phyloP scores from a whole-genome alignment of 2,113 vertebrate genomes.

The Saccopteryx leptura region DNA sequence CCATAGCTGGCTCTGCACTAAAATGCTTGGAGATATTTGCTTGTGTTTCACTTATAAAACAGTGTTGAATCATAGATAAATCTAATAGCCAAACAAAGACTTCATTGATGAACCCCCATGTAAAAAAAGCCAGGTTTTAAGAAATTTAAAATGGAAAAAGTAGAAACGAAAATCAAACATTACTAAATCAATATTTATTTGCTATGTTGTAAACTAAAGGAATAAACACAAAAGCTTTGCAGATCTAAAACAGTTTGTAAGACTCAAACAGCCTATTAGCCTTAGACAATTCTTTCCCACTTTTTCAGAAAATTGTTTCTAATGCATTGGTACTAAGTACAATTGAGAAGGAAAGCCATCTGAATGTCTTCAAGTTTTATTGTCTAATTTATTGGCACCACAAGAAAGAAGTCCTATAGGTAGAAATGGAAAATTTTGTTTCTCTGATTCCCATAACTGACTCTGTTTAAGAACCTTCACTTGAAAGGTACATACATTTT shows the following conservation, averaged over 20 bases:
- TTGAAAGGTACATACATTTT: not conserved
- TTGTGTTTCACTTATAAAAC: not conserved
- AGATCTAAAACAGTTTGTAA: slow-evolving; percentile 3
- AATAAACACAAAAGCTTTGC: slow-evolving; percentile 42
- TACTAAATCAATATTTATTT: slow-evolving; percentile 44
- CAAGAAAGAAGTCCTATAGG: not conserved
- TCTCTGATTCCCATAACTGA: not conserved
- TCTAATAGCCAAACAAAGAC: not conserved
- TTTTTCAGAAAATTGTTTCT: slow-evolving; percentile 28
- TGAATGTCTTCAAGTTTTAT: slow-evolving; percentile 23
- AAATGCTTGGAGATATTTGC: not conserved
- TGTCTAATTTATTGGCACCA: slow-evolving; percentile 44
- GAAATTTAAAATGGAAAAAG: slow-evolving; percentile 48
- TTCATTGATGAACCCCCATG: slow-evolving; percentile 30
- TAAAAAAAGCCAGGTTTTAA: slow-evolving; percentile 25
- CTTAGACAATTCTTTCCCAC: not conserved
- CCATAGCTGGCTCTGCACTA: not conserved
- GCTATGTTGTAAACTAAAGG: not conserved
- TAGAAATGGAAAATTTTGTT: slow-evolving; percentile 37
- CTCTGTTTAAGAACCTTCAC: slow-evolving; percentile 47
- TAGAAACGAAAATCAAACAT: slow-evolving; percentile 42
- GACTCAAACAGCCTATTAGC: not conserved
- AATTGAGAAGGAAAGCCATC: not conserved
- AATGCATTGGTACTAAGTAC: not conserved
- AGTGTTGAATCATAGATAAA: not conserved